A percentile compares a stretch with the other conserved stretches of the same genome.
These are phyloP conservation scores for Miichthys miiuy DNA, from an alignment of 2,797 vertebrate genomes.

Conservation along the genomic window DNA sequence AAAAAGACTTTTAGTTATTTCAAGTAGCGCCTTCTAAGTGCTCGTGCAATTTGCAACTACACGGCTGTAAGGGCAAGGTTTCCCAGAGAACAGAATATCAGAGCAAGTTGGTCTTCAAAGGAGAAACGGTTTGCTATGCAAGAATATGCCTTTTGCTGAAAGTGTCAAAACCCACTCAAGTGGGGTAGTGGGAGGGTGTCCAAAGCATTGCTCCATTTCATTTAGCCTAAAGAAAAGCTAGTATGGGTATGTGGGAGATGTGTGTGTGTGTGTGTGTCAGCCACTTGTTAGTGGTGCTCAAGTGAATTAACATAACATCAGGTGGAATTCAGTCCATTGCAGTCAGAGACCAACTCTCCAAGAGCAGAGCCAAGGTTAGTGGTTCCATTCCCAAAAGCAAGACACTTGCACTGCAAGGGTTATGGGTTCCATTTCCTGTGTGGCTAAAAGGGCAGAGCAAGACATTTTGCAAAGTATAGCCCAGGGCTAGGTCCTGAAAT, in stretches of 20 bases:
- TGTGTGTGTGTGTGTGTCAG: background rate
- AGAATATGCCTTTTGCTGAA: background rate
- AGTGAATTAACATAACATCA: background rate
- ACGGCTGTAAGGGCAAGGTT: constrained; percentile 1
- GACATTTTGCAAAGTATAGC: constrained; percentile 47
- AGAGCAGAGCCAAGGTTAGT: background rate
- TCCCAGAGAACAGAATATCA: background rate
- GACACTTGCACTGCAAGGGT: constrained; percentile 1
- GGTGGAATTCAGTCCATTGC: background rate
- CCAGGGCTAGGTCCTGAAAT: constrained; percentile 49
- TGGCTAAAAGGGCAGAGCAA: constrained; percentile 40
- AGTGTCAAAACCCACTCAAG: background rate
- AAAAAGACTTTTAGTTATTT: constrained; percentile 1
- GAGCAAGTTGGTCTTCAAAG: background rate
- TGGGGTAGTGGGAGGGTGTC: background rate
- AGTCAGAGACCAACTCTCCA: background rate
- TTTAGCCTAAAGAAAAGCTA: background rate
- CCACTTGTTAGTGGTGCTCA: background rate
- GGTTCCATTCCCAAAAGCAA: constrained; percentile 4
- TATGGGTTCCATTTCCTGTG: constrained; percentile 30
- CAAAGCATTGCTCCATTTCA: background rate
- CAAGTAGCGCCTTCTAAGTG: background rate
- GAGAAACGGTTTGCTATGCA: background rate
- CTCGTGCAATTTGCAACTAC: background rate
- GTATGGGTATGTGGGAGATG: background rate